Percentiles rank a stretch among this genome's conserved stretches.
phyloP scores from a whole-genome alignment of 2,888 invertebrate species.

The Calameuta pallipes region DNA sequence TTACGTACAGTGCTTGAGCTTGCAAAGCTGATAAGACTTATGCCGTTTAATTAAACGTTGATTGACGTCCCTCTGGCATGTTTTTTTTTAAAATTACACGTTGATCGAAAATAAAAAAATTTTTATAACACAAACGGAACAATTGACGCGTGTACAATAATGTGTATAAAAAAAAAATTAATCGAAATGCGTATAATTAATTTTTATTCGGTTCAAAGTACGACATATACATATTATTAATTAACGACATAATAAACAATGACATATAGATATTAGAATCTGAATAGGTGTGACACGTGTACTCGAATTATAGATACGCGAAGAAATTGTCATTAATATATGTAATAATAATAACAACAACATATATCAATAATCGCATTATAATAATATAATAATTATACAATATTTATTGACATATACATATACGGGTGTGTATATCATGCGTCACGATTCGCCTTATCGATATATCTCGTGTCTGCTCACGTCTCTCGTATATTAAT shows the following conservation, averaged over 20 bases:
- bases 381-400: conserved; percentile 31
- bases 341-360: not conserved
- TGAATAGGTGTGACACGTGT: conserved; percentile 22
- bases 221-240: conserved; percentile 54
- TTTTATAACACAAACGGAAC: not conserved
- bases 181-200: conserved; percentile 6
- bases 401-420: conserved; percentile 46
- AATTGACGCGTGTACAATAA: not conserved
- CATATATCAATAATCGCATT: not conserved
- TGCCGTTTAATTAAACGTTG: not conserved
- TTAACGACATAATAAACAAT: conserved; percentile 55
- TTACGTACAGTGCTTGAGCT: not conserved
- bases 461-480: conserved; percentile 8
- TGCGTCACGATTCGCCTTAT: conserved; percentile 3
- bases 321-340: conserved; percentile 31
- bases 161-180: not conserved
- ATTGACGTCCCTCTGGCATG: not conserved
- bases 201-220: conserved; percentile 52
- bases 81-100: not conserved
- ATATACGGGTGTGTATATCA: conserved; percentile 24
- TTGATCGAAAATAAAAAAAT: not conserved
- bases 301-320: conserved; percentile 12
- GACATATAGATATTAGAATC: conserved; percentile 54
- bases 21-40: not conserved
- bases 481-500: conserved; percentile 10